Conservation (phyloP, 2,797 vertebrate species). For the Eptatretus atami region DNA sequence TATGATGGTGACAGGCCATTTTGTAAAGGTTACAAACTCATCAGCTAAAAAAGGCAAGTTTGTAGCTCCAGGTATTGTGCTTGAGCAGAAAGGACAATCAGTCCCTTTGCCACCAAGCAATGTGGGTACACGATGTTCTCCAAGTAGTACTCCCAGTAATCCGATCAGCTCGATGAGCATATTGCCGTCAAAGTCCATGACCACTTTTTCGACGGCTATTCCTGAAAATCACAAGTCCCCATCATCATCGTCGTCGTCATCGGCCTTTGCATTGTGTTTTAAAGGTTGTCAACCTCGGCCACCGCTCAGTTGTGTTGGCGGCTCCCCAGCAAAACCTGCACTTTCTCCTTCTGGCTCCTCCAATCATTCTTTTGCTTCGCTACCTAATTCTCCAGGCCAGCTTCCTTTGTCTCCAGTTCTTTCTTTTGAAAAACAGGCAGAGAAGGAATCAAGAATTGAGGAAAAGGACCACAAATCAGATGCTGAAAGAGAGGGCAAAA, state of each 20-base stretch:
- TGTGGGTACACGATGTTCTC: slow-evolving; percentile 32
- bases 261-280: no score
- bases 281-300: no score
- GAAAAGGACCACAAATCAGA: slow-evolving; percentile 19
- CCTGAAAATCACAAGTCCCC: neutral
- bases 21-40: slow-evolving; percentile 82
- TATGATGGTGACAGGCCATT: slow-evolving; percentile 98
- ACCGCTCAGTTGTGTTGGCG: slow-evolving; percentile 16
- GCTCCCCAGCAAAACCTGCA: slow-evolving; percentile 26
- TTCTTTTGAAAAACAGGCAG: neutral
- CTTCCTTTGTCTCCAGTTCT: neutral
- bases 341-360: slow-evolving; percentile 13
- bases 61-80: slow-evolving; percentile 49
- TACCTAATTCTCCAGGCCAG: neutral
- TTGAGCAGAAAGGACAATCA: slow-evolving; percentile 84
- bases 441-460: slow-evolving; percentile 18
- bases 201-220: no score
- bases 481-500: neutral
- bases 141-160: slow-evolving; percentile 28
- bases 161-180: neutral
- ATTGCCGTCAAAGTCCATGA: no score
- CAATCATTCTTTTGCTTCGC: slow-evolving; percentile 1
- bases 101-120: slow-evolving; percentile 74
- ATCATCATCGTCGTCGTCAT: neutral
- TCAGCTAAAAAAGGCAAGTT: slow-evolving; percentile 95